Evolutionary conservation across 1,140 invertebrate genomes (phyloP).

Genomic region (Saccostrea echinata): DNA sequence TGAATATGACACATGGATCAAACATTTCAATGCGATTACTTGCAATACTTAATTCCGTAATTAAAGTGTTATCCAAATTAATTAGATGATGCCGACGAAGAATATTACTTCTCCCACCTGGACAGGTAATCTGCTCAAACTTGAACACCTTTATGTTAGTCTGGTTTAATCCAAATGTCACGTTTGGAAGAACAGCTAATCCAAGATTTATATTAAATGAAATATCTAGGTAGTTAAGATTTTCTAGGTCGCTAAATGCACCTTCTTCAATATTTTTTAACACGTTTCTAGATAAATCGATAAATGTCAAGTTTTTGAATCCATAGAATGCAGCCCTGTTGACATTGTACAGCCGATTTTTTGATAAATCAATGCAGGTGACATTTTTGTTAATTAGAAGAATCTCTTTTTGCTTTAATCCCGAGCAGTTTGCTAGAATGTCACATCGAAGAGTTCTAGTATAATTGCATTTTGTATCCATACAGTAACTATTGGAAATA

Average conservation of each 20-base stretch:
- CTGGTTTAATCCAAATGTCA: conserved; percentile 2
- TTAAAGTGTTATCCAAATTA: neutral
- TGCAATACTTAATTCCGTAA: neutral
- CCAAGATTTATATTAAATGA: neutral
- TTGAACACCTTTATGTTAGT: neutral
- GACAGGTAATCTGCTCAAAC: neutral
- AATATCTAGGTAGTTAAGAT: neutral
- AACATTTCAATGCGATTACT: conserved; percentile 8
- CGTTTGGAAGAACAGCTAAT: conserved; percentile 7
- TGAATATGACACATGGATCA: neutral
- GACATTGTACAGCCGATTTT: neutral
- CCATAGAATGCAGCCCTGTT: neutral
- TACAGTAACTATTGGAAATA: too few species aligned
- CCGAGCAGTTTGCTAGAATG: neutral
- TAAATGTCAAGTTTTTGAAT: neutral
- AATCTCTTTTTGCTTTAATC: neutral
- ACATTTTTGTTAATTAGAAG: neutral
- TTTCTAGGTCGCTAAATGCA: neutral
- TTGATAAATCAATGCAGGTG: neutral
- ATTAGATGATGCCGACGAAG: neutral
- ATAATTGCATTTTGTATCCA: neutral
- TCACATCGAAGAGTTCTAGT: neutral
- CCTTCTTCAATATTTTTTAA: conserved; percentile 1
- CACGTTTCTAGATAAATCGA: neutral
- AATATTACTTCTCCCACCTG: conserved; percentile 13